Base-by-base conservation (phyloP, 2,888 invertebrate species). In the Oligia strigilis region DNA sequence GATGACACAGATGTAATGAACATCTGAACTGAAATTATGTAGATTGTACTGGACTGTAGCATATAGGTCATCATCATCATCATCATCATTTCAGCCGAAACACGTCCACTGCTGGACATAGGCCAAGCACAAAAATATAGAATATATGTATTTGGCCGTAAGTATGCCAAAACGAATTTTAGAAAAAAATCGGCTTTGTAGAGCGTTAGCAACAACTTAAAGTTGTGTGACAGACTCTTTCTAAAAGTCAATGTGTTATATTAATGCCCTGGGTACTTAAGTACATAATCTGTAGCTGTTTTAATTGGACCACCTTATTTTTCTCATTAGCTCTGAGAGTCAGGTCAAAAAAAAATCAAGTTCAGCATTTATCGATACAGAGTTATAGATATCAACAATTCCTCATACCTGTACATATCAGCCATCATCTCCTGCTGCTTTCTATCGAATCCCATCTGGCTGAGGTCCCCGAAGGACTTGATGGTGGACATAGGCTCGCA, bases 401-500 rank as follows among this genome's bases (percentile, higher is more conserved):
- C 23, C 13, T 17, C 78, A 93, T 92, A 98, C 98, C 97, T 97
- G 93, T 98, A 98, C 94, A 98, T 97, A 90, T 97, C 97, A 83
- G 97, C 97, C 85, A 98, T 94, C 90, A 97, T 97, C 89, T 98
- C 97, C 76, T 98, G 97, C 80, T 98, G 97, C 23, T 97, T 96
- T 82, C 97, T 92, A 80, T 95, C 95, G 88, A 97, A 97, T 88
- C 98, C 97, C 75, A 97, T 94, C 73, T 97, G 96, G 60, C 95
- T 94, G 75, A 98, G 96, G 91, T 98, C 97, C 0, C 97, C 97
- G 82, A 98, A 98, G 13, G 95, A 94, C 87, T 97, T 97, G 52
- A 96, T 94, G 19, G 91, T 92, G 2, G 96, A 92, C 91, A 98
- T 97, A 0, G 97, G 96, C 58, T 97, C 97, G 90, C 98, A 99